Base-by-base conservation (phyloP, 2,888 invertebrate species). In the Leptopilina myrica region DNA sequence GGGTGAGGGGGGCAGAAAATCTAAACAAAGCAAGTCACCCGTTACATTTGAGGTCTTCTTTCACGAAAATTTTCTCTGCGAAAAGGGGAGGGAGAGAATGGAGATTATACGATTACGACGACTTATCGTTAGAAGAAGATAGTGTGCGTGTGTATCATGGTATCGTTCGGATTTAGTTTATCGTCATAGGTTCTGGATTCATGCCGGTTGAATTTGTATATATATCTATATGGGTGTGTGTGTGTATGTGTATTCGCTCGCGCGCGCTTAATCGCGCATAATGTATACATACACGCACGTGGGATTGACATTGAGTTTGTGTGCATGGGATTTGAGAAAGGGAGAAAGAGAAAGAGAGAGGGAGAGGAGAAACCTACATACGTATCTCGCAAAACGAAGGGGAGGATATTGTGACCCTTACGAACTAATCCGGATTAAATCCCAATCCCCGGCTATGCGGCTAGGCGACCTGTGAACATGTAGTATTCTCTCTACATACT, bases 381-480 rank as follows among this genome's bases (percentile, higher is more conserved):
- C 56, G 64, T 53, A 76, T 43, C 82, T 83, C 83, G 84, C 86
- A 49, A 85, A 86, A 86, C 86, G 78, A 86, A 87, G 87, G 87
- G 88, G 85, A 88, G 88, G 90, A 90, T 89, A 91, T 90, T 89
- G 88, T 91, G 91, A 91, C 90, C 91, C 91, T 91, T 88, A 87
- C 86, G 84, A 86, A 89, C 89, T 91, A 91, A 91, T 91, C 91
- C 91, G 91, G 91, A 91, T 91, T 91, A 91, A 89, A 87, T 87
- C 86, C 85, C 85, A 90, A 90, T 89, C 88, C 88, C 88, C 85
- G 88, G 87, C 87, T 88, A 88, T 88, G 87, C 84, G 90, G 87
- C 89, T 86, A 86, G 88, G 87, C 89, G 89, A 90, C 87, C 88
- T 87, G 89, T 87, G 89, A 87, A 87, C 88, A 85, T 85, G 84